Evolutionary conservation across 2,113 vertebrate species (phyloP).

Genomic region (Arenaria interpres): DNA sequence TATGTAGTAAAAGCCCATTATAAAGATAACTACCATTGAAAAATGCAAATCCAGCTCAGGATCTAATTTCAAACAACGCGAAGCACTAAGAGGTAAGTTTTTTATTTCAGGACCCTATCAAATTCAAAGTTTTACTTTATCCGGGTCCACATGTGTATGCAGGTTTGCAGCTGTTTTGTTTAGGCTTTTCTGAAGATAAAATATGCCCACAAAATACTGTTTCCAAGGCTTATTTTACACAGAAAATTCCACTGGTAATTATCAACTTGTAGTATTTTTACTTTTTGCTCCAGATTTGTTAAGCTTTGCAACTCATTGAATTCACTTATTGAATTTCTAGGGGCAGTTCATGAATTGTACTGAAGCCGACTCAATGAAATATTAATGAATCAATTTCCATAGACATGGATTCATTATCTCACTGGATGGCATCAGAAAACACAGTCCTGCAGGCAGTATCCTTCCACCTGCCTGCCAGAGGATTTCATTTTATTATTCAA

Average conservation of each 20-base stretch:
- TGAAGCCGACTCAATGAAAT: constrained; percentile 76
- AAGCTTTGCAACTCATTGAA: constrained; percentile 71
- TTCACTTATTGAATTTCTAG: constrained; percentile 76
- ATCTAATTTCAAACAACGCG: not conserved
- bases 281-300: constrained; percentile 61
- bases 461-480: constrained; percentile 63
- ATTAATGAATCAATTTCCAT: constrained; percentile 82
- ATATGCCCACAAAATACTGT: not conserved
- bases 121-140: not conserved
- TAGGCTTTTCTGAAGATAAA: not conserved
- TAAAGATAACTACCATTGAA: not conserved
- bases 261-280: not conserved
- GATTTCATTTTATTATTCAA: constrained; percentile 63
- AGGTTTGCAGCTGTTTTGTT: not conserved
- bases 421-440: constrained; percentile 71
- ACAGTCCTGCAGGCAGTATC: constrained; percentile 65
- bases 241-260: not conserved
- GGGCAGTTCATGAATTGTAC: constrained; percentile 73
- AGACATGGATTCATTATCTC: constrained; percentile 78
- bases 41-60: not conserved
- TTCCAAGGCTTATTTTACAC: not conserved
- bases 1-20: not conserved
- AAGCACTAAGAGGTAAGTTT: not conserved
- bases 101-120: not conserved
- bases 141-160: not conserved